These are phyloP conservation scores for Pipra filicauda DNA, from an alignment of 2,113 vertebrate genomes.

Conservation along the genomic window DNA sequence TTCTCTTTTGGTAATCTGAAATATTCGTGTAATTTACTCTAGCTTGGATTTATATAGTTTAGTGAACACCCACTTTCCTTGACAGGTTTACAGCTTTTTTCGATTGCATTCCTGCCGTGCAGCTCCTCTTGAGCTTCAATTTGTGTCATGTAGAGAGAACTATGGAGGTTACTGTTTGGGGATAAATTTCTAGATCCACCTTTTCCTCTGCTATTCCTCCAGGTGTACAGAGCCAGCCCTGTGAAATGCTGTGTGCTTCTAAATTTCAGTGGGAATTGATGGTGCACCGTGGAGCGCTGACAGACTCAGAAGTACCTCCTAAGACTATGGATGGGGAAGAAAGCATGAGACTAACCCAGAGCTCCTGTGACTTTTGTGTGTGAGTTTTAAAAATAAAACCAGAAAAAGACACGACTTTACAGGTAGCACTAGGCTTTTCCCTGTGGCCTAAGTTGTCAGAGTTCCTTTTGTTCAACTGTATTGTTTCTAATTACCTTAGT, in stretches of 20 bases:
- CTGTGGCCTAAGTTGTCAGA: not conserved
- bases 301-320: not conserved
- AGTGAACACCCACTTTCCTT: not conserved
- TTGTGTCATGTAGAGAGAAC: not conserved
- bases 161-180: not conserved
- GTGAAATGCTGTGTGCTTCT: not conserved
- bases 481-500: not conserved
- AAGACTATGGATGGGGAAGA: not conserved
- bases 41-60: not conserved
- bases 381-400: not conserved
- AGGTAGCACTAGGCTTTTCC: not conserved
- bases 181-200: not conserved
- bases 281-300: not conserved
- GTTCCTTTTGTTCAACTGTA: not conserved
- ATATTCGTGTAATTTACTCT: not conserved
- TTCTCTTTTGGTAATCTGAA: not conserved
- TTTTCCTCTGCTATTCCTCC: not conserved
- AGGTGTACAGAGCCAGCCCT: not conserved
- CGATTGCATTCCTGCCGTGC: not conserved
- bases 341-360: not conserved
- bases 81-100: not conserved
- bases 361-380: not conserved
- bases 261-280: not conserved
- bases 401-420: not conserved
- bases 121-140: not conserved